phyloP scores from a whole-genome alignment of 2,888 invertebrate species.

The Agonopterix alstromeriana region DNA sequence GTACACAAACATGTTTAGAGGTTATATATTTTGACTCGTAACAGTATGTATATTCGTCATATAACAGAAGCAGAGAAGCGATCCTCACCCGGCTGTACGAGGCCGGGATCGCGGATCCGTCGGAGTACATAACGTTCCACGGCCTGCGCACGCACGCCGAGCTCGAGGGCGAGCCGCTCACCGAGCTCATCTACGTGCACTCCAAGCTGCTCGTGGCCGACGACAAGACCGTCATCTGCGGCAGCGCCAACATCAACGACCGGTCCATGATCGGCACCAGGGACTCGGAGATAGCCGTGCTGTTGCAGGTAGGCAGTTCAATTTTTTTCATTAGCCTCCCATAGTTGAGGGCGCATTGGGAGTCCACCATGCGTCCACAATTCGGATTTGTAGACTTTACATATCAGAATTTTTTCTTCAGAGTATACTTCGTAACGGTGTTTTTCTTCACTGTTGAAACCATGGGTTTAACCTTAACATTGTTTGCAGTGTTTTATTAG shows the following conservation, averaged over 20 bases:
- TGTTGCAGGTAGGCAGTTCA: constrained; percentile 82
- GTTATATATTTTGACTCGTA: too few species aligned
- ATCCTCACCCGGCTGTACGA: constrained; percentile 86
- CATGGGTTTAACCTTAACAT: too few species aligned
- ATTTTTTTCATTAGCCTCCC: too few species aligned
- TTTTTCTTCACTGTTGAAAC: too few species aligned
- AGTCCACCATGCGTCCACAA: too few species aligned
- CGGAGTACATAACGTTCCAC: constrained; percentile 93
- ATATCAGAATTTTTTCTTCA: too few species aligned
- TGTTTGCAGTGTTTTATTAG: too few species aligned
- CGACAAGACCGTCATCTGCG: constrained; percentile 93
- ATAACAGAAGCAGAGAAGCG: constrained; percentile 87
- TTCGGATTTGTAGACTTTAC: too few species aligned
- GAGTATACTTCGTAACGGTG: too few species aligned
- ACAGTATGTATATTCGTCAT: not conserved
- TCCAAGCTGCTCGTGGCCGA: constrained; percentile 97
- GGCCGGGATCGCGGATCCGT: constrained; percentile 87
- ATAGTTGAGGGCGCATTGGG: too few species aligned
- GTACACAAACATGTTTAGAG: too few species aligned
- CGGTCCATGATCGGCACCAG: constrained; percentile 94
- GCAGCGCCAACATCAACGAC: constrained; percentile 99
- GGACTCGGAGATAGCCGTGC: constrained; percentile 95
- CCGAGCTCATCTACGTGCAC: constrained; percentile 97
- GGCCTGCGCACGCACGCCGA: constrained; percentile 89
- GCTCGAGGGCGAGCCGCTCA: constrained; percentile 88